Evolutionary conservation across 1,140 invertebrate species (phyloP).

Genomic region (Platyscapa corneri): DNA sequence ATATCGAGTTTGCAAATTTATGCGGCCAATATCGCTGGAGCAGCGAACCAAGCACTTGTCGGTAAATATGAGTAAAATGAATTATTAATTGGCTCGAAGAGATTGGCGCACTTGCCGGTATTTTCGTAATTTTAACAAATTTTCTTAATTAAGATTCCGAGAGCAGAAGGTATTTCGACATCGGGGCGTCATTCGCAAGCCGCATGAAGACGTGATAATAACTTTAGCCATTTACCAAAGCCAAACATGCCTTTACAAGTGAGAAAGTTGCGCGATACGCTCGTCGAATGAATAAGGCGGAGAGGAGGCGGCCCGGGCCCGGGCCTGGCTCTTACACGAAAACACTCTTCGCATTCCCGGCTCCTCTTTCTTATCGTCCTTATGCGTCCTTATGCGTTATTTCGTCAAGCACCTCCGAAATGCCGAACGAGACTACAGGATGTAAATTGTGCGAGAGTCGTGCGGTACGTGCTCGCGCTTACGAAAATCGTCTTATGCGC

Average conservation of each 20-base stretch:
- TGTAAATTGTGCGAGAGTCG: slow-evolving; percentile 38
- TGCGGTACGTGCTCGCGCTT: slow-evolving; percentile 40
- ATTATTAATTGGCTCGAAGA: too few species aligned
- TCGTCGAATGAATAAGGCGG: slow-evolving; percentile 5
- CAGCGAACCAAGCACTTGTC: too few species aligned
- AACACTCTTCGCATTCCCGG: slow-evolving; percentile 21
- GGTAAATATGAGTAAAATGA: too few species aligned
- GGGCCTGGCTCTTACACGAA: slow-evolving; percentile 17
- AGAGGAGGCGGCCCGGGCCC: too few species aligned
- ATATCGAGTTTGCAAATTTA: too few species aligned
- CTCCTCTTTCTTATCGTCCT: neutral
- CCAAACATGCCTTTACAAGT: slow-evolving; percentile 5
- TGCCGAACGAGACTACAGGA: slow-evolving; percentile 19
- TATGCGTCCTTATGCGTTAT: neutral
- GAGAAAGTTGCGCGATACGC: slow-evolving; percentile 3
- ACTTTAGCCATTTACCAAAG: neutral
- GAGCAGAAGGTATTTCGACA: too few species aligned
- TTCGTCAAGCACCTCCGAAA: slow-evolving; percentile 15
- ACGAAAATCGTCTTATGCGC: slow-evolving; percentile 26
- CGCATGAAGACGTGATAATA: neutral
- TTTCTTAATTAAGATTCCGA: neutral
- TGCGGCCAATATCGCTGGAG: too few species aligned
- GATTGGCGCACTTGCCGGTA: too few species aligned
- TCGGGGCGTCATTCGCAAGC: neutral
- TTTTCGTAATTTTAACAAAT: too few species aligned